Percentiles rank a stretch among this genome's conserved stretches.
Evolutionary conservation across 2,888 invertebrate species (phyloP).

Genomic region (Nyleta sp.): DNA sequence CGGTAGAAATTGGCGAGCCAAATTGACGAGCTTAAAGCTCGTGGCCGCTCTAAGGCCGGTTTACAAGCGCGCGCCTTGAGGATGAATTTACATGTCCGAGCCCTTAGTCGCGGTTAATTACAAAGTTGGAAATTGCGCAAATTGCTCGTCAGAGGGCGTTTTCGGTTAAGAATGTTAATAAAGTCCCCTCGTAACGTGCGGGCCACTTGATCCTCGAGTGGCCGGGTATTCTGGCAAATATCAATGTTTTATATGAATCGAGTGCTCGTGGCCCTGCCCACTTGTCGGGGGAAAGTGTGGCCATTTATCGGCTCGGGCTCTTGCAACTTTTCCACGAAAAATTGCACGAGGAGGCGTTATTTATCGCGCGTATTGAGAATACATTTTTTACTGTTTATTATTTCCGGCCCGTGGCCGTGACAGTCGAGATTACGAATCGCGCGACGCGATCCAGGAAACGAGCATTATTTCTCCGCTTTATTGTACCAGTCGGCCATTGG

Average conservation of each 20-base stretch:
- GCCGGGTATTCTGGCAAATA: conserved; percentile 53
- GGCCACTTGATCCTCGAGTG: conserved; percentile 28
- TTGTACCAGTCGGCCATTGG: conserved; percentile 14
- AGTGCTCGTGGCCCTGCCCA: conserved; percentile 54
- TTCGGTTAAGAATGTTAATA: conserved; percentile 71
- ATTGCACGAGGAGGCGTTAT: conserved; percentile 33
- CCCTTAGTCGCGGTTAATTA: too few species aligned
- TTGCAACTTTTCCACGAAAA: conserved; percentile 32
- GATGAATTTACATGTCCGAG: too few species aligned
- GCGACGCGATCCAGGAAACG: neutral
- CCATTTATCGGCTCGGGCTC: conserved; percentile 26
- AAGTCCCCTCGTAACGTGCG: conserved; percentile 50
- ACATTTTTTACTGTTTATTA: conserved; percentile 35
- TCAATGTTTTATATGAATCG: conserved; percentile 57
- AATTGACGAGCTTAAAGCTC: conserved; percentile 48
- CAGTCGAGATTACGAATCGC: conserved; percentile 16
- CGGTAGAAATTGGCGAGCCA: conserved; percentile 44
- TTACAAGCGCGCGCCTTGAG: conserved; percentile 42
- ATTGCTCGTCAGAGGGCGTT: too few species aligned
- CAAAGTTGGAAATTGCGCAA: too few species aligned
- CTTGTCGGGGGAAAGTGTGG: conserved; percentile 31
- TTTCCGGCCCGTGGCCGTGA: conserved; percentile 23
- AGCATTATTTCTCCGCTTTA: conserved; percentile 20
- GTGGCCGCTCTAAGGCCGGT: conserved; percentile 31
- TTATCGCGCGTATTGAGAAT: conserved; percentile 30